phyloP scores from a whole-genome alignment of 2,888 invertebrate genomes.

The Spilosoma lubricipeda region DNA sequence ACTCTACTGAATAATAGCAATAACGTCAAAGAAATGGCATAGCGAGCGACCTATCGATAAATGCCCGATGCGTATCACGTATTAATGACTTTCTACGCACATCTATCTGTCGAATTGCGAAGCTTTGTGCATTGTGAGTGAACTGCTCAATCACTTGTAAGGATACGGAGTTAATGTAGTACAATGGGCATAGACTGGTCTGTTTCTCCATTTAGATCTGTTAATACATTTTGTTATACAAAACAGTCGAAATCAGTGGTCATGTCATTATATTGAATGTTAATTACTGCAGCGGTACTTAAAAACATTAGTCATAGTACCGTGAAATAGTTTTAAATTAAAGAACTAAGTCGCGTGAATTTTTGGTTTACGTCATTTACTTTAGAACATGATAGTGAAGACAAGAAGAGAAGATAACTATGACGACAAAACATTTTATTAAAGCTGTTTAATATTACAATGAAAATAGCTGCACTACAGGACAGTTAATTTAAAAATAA shows the following conservation, averaged over 20 bases:
- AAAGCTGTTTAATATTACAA: no score
- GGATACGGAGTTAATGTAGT: no score
- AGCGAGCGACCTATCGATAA: not conserved
- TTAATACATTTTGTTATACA: not conserved
- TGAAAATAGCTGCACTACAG: not conserved
- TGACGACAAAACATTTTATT: not conserved
- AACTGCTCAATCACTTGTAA: not conserved
- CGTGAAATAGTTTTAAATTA: conserved; percentile 55
- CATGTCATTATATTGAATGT: not conserved
- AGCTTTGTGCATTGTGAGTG: not conserved
- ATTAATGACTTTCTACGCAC: not conserved
- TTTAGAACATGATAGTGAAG: not conserved
- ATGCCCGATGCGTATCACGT: not conserved
- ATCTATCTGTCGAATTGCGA: not conserved
- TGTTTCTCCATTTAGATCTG: not conserved
- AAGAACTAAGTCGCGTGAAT: conserved; percentile 47
- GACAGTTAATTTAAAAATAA: no score
- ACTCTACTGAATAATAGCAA: not conserved
- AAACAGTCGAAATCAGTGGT: no score
- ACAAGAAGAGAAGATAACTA: not conserved
- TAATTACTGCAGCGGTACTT: not conserved
- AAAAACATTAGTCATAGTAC: conserved; percentile 5
- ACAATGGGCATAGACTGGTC: no score
- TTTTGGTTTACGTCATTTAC: no score
- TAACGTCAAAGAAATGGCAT: not conserved